A percentile compares a stretch with the other conserved stretches of the same genome.
phyloP scores from a whole-genome alignment of 2,113 vertebrate genomes.

The Tupaia chinensis region DNA sequence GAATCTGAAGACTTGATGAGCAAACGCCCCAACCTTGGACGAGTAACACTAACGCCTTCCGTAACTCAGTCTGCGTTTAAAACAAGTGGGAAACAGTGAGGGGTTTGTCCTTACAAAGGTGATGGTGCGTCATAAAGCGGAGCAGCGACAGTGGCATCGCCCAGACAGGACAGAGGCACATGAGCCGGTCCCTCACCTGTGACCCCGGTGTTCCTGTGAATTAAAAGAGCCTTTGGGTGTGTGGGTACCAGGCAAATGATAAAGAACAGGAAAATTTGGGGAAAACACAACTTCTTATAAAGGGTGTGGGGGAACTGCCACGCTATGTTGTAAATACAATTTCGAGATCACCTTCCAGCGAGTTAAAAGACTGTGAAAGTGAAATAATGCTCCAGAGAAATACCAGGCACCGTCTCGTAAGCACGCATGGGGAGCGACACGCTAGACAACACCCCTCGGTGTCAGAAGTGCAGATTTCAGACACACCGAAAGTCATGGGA shows the following conservation, averaged over 20 bases:
- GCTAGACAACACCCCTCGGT: background rate
- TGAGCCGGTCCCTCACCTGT: background rate
- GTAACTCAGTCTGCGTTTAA: background rate
- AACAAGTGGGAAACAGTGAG: background rate
- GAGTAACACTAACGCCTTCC: too few relatives aligned
- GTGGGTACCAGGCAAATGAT: background rate
- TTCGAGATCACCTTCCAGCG: background rate
- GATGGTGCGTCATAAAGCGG: background rate
- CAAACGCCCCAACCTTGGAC: background rate
- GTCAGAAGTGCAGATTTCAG: background rate
- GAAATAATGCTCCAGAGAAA: background rate
- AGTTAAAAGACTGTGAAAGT: background rate
- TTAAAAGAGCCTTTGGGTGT: background rate
- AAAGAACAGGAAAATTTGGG: background rate
- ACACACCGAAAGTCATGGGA: background rate
- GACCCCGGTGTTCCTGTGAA: background rate
- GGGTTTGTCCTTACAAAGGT: background rate
- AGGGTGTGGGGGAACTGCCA: background rate
- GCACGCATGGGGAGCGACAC: background rate
- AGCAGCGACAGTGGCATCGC: background rate
- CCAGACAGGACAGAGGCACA: background rate
- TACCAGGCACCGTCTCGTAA: background rate
- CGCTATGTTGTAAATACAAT: background rate
- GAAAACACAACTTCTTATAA: background rate
- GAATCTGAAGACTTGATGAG: background rate